These are phyloP conservation scores for Jaculus jaculus DNA, from an alignment of 2,113 vertebrate species.

Conservation along the genomic window DNA sequence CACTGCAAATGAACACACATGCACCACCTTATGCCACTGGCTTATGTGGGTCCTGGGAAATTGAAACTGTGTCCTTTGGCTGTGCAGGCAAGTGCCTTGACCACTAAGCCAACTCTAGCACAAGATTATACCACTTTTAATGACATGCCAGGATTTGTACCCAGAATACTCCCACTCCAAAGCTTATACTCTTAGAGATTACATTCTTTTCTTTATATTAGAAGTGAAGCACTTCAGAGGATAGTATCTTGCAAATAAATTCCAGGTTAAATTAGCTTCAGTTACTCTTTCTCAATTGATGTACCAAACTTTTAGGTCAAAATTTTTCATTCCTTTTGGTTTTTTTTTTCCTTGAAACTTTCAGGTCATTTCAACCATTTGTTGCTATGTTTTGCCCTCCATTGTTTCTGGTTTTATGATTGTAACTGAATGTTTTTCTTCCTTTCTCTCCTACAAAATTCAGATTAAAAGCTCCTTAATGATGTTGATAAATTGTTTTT, in stretches of 20 bases:
- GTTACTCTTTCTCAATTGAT: neutral
- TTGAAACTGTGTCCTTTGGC: too few species aligned
- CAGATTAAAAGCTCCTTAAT: slow-evolving; percentile 37
- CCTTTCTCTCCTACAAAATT: neutral
- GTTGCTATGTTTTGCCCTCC: slow-evolving; percentile 12
- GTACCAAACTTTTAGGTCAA: neutral
- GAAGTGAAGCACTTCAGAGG: neutral
- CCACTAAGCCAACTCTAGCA: too few species aligned
- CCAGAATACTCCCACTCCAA: neutral
- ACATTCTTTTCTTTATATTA: neutral
- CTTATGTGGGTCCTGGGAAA: too few species aligned
- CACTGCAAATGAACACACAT: too few species aligned
- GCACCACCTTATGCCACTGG: too few species aligned
- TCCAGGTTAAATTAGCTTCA: neutral
- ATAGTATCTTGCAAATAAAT: neutral
- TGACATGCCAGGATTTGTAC: neutral
- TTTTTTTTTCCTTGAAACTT: slow-evolving; percentile 25
- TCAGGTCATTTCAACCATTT: slow-evolving; percentile 20
- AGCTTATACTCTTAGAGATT: neutral
- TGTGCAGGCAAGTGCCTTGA: too few species aligned
- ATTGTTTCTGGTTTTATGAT: slow-evolving; percentile 6
- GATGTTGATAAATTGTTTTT: slow-evolving; percentile 9
- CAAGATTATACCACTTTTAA: neutral
- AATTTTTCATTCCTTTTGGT: slow-evolving; percentile 23
- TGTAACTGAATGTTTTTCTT: neutral